These are phyloP conservation scores for Sarcophaga carnaria DNA, from an alignment of 2,888 invertebrate species.

Conservation along the genomic window DNA sequence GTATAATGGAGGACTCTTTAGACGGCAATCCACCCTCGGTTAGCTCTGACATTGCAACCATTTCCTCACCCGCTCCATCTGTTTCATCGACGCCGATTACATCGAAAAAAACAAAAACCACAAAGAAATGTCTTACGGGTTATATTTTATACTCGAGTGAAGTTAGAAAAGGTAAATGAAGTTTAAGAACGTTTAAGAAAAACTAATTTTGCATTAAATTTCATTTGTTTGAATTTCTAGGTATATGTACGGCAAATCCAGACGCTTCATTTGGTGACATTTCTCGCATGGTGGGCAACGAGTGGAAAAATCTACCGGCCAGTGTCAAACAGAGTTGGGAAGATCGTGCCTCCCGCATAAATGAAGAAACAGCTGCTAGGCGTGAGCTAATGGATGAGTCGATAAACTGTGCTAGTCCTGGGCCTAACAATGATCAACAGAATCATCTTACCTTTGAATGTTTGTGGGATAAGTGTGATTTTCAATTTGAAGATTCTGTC, in stretches of 20 bases:
- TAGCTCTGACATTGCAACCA: slow-evolving; percentile 89
- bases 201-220: neutral
- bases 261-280: slow-evolving; percentile 95
- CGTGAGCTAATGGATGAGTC: slow-evolving; percentile 81
- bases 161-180: slow-evolving; percentile 87
- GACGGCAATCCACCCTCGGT: slow-evolving; percentile 91
- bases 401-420: slow-evolving; percentile 81
- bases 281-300: slow-evolving; percentile 88
- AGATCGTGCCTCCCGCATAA: slow-evolving; percentile 93
- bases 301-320: slow-evolving; percentile 96
- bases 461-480: slow-evolving; percentile 95
- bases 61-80: slow-evolving; percentile 83
- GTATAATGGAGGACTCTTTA: slow-evolving; percentile 89
- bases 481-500: slow-evolving; percentile 93
- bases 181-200: neutral
- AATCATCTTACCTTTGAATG: slow-evolving; percentile 88
- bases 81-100: slow-evolving; percentile 81
- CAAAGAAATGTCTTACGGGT: slow-evolving; percentile 95
- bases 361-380: slow-evolving; percentile 90
- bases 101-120: slow-evolving; percentile 86
- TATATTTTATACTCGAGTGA: slow-evolving; percentile 99
- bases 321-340: slow-evolving; percentile 97
- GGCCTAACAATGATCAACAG: slow-evolving; percentile 71
- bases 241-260: slow-evolving; percentile 96
- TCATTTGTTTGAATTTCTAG: slow-evolving; percentile 58